These are phyloP conservation scores for Casuarius casuarius DNA, from an alignment of 2,113 vertebrate species.

Conservation along the genomic window DNA sequence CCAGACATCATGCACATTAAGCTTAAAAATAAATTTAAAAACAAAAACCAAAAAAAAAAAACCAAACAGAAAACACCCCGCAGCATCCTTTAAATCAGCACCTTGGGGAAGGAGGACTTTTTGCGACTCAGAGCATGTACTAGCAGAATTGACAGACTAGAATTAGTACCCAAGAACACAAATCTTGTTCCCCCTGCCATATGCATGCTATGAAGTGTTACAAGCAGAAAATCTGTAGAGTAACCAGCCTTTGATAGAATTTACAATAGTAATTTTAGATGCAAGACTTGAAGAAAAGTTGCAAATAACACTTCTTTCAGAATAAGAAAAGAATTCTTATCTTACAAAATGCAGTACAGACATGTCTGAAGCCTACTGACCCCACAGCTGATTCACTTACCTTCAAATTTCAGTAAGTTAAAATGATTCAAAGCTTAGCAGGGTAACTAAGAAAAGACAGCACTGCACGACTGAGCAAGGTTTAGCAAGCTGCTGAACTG, in stretches of 20 bases:
- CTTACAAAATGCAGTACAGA: not conserved
- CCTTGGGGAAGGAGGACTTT: not conserved
- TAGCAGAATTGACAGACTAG: not conserved
- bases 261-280: fast-evolving
- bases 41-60: too few relatives aligned
- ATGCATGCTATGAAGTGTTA: fast-evolving
- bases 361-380: not conserved
- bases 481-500: not conserved
- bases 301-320: not conserved
- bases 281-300: not conserved
- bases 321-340: not conserved
- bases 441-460: not conserved
- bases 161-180: not conserved
- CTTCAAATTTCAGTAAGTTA: not conserved
- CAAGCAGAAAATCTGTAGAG: not conserved
- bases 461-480: not conserved
- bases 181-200: fast-evolving
- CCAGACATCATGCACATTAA: not conserved
- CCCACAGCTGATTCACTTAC: not conserved
- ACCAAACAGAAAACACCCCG: too few relatives aligned
- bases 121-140: fast-evolving
- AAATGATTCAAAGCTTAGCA: not conserved
- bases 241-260: not conserved
- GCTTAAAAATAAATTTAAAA: not conserved
- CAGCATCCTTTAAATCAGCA: not conserved